Evolutionary conservation across 2,797 vertebrate species (phyloP).

Genomic region (Lerista edwardsae): DNA sequence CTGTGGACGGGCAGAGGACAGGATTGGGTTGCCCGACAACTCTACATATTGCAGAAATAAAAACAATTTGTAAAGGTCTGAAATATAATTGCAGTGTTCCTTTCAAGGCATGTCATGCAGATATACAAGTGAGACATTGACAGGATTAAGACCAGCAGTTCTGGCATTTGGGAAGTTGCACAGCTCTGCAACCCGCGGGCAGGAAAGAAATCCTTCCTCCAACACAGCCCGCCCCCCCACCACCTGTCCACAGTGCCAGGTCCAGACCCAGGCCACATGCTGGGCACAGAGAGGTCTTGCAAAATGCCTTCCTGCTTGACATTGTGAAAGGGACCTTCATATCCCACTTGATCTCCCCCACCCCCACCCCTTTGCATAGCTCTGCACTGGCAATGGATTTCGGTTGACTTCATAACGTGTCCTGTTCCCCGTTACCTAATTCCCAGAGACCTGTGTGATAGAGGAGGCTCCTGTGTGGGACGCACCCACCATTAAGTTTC

Average conservation of each 20-base stretch:
- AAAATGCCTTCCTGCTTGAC: background rate
- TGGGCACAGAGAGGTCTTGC: background rate
- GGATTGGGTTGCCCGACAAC: background rate
- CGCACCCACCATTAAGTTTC: background rate
- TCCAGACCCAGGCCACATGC: background rate
- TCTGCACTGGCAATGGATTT: background rate
- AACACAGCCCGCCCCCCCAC: fast-evolving
- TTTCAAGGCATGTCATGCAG: background rate
- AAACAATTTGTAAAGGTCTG: background rate
- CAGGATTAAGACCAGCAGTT: background rate
- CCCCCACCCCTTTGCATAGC: slow-evolving; percentile 14
- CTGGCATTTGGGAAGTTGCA: background rate
- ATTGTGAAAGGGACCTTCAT: background rate
- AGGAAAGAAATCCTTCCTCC: background rate
- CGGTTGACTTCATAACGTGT: slow-evolving; percentile 48
- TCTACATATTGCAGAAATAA: background rate
- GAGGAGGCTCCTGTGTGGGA: slow-evolving; percentile 18
- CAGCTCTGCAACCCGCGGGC: background rate
- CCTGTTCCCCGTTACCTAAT: slow-evolving; percentile 23
- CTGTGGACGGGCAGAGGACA: too few species aligned
- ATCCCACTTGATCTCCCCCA: slow-evolving; percentile 2
- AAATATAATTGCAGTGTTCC: background rate
- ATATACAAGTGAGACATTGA: background rate
- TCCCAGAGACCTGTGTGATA: slow-evolving; percentile 28
- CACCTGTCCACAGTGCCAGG: background rate